phyloP scores from a whole-genome alignment of 2,888 invertebrate genomes.

The Hemithea aestivaria region DNA sequence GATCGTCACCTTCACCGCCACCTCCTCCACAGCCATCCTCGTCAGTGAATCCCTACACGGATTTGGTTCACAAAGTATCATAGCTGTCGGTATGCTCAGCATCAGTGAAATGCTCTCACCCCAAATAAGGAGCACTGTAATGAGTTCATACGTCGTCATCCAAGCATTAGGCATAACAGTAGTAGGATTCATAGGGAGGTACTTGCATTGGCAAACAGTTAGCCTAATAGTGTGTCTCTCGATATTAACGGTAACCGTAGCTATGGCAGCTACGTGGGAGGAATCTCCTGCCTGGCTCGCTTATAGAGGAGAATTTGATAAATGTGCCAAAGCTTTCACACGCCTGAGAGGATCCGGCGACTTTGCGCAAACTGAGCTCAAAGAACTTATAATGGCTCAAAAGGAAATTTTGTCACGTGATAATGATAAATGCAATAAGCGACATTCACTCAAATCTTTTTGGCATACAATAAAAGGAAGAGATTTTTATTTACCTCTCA shows the following conservation, averaged over 20 bases:
- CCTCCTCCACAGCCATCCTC: neutral
- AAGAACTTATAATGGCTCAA: neutral
- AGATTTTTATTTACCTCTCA: neutral
- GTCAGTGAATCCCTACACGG: constrained; percentile 10
- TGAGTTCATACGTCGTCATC: neutral
- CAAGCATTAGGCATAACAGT: constrained; percentile 1
- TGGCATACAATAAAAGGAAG: neutral
- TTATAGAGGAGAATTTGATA: constrained; percentile 1
- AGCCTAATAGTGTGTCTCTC: constrained; percentile 3
- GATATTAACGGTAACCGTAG: neutral
- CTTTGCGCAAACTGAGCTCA: neutral
- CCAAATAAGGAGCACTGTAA: neutral
- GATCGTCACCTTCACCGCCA: constrained; percentile 1
- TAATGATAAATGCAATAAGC: neutral
- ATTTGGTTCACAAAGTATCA: constrained; percentile 4
- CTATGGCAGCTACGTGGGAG: neutral
- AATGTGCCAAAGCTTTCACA: constrained; percentile 1
- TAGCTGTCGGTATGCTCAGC: constrained; percentile 3
- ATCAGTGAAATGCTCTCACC: constrained; percentile 1
- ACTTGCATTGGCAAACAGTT: constrained; percentile 5
- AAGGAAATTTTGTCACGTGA: neutral
- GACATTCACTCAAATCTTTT: neutral
- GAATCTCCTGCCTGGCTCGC: constrained; percentile 8
- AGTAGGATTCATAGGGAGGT: constrained; percentile 2
- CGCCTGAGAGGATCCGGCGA: constrained; percentile 1